Percentiles rank a stretch among this genome's conserved stretches.
phyloP scores from a whole-genome alignment of 30 jellyfish, hydroid and myxozoan species.

The Clytia hemisphaerica region DNA sequence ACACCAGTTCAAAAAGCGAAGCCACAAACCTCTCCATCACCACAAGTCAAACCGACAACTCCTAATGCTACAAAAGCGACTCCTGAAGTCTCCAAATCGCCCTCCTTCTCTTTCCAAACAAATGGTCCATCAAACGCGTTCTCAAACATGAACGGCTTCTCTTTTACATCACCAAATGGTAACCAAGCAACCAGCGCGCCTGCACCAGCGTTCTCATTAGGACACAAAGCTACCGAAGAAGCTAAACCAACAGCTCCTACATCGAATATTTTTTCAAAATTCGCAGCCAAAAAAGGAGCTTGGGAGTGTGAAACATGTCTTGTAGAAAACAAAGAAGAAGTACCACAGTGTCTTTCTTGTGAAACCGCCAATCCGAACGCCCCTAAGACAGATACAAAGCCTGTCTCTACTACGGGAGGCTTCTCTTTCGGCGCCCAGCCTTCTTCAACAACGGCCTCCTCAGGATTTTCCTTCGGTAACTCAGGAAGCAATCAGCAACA shows the following conservation, averaged over 20 bases:
- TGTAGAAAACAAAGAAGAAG: conserved; percentile 6
- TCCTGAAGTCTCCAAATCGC: too few relatives aligned
- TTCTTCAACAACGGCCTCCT: too few relatives aligned
- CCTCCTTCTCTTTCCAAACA: too few relatives aligned
- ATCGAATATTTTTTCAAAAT: background rate
- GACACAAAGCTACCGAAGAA: background rate
- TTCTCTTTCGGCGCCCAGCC: too few relatives aligned
- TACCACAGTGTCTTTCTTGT: conserved; percentile 16
- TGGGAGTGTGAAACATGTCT: conserved; percentile 41
- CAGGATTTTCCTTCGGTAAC: background rate
- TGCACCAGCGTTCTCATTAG: background rate
- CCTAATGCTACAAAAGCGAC: too few relatives aligned
- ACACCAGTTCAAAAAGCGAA: too few relatives aligned
- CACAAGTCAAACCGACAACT: too few relatives aligned
- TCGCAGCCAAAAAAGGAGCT: too few relatives aligned
- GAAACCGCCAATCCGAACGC: conserved; percentile 15
- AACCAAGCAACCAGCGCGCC: background rate
- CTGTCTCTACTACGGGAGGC: background rate
- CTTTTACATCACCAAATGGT: background rate
- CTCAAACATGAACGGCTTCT: background rate
- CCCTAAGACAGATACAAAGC: background rate
- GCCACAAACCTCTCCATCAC: too few relatives aligned
- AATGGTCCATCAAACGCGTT: background rate
- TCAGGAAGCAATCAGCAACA: background rate
- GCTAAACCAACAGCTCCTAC: background rate